Evolutionary conservation across 2,888 invertebrate genomes (phyloP), one percentile per base, ranked within the genome.

Genomic region (Zaprionus bogoriensis): DNA sequence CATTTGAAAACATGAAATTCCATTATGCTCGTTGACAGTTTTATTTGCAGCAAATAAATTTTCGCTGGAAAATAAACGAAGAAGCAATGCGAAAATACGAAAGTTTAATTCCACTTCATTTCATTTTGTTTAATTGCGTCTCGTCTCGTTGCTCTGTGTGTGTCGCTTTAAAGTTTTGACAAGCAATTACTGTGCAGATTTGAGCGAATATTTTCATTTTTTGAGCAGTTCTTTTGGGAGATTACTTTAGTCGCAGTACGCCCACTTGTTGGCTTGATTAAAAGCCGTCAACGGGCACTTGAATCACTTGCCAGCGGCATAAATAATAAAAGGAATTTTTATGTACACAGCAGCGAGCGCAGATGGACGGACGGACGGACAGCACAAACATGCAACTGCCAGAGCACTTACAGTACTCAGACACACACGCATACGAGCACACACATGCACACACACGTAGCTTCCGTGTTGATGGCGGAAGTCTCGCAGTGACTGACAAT

Each of bases 401-500:
- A 17, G 20, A 42, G 23, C n/a, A 47, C 36, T 22, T 12, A 25
- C 23, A 22, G 41, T 20, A 36, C 22, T 22, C 27, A 20, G 6
- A 27, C n/a, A 10, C n/a, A 38, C 23, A 47, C 28, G 38, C 20
- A 27, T 4, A 41, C 17, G 47, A 9, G 47, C 17, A 47, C 27
- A 36, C 52, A 41, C 46, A 45, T 17, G 19, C 17, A 36, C 36
- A 47, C 28, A 25, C 22, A 22, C 3, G 39, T 36, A 50, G 57
- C 48, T 57, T 25, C 44, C 45, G 50, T 41, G 62, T 47, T 65
- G 67, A 68, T 73, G 73, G 53, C 85, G 87, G 78, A 87, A 82
- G 87, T 81, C 73, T 65, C 76, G 62, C 66, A 66, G 78, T 82
- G 82, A 81, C 82, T 65, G 87, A 81, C 87, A 87, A 87, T 87